These are phyloP conservation scores for Tokudaia tokunoshimensis DNA, from an alignment of 2,797 vertebrate species.

Conservation along the genomic window DNA sequence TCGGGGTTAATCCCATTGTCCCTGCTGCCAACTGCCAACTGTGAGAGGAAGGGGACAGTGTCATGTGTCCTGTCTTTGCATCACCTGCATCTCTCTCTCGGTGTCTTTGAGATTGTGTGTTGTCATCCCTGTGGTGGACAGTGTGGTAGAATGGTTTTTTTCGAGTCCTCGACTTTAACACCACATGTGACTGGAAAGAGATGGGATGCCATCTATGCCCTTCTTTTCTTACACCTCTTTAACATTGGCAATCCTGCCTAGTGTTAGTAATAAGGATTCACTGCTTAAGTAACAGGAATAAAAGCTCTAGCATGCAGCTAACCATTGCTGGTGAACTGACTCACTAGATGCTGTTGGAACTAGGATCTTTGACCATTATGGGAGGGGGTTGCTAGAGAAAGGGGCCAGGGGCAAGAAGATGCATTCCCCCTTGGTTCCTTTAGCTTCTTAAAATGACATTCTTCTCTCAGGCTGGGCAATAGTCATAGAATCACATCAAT, in stretches of 20 bases:
- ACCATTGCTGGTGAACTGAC: slow-evolving; percentile 57
- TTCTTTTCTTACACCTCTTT: slow-evolving; percentile 8
- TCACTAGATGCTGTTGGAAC: slow-evolving; percentile 29
- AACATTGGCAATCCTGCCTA: slow-evolving; percentile 20
- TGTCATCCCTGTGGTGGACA: neutral
- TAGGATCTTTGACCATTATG: neutral
- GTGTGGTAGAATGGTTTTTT: neutral
- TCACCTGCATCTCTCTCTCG: neutral
- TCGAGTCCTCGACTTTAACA: neutral
- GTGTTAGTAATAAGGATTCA: neutral
- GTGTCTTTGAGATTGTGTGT: accelerated
- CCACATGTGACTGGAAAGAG: neutral
- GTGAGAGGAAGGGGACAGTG: neutral
- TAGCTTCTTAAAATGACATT: slow-evolving; percentile 46
- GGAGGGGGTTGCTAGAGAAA: neutral
- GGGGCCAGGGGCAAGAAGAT: neutral
- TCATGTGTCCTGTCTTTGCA: neutral
- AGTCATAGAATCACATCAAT: neutral
- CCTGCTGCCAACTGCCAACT: neutral
- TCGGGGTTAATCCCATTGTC: slow-evolving; percentile 12
- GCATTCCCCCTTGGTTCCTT: slow-evolving; percentile 51
- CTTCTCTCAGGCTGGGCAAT: slow-evolving; percentile 40
- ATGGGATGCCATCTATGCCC: neutral
- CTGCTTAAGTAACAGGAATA: neutral
- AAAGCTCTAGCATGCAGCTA: slow-evolving; percentile 59